Evolutionary conservation across 2,113 vertebrate genomes (phyloP).

Genomic region (Lonchura striata): DNA sequence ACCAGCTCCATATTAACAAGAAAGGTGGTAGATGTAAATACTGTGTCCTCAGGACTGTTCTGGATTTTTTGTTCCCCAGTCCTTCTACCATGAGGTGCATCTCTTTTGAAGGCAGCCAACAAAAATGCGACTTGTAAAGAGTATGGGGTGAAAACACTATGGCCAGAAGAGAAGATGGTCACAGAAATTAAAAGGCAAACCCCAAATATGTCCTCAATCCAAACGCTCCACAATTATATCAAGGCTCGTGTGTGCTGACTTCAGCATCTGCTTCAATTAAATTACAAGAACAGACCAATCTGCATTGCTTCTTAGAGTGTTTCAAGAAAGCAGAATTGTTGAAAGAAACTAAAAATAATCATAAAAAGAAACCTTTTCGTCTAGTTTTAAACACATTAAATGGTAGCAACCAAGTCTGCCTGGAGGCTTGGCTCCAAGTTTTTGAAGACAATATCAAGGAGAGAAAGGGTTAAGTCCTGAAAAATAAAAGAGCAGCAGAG

Average conservation of each 20-base stretch:
- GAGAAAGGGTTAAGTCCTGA: slow-evolving; percentile 72
- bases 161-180: not conserved
- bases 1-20: not conserved
- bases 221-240: not conserved
- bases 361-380: not conserved
- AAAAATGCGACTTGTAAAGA: not conserved
- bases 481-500: slow-evolving; percentile 71
- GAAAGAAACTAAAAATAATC: not conserved
- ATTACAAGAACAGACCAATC: not conserved
- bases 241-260: not conserved
- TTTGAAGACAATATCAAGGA: not conserved
- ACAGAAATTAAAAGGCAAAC: not conserved
- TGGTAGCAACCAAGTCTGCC: not conserved
- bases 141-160: not conserved
- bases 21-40: not conserved
- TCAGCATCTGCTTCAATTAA: not conserved
- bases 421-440: not conserved
- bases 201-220: not conserved
- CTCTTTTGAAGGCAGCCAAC: not conserved
- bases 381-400: not conserved
- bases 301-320: not conserved
- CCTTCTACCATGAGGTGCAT: not conserved
- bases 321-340: not conserved
- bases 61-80: not conserved
- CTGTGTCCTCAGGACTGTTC: not conserved